These are phyloP conservation scores for Epizoanthus rinbou DNA, from an alignment of 92 coral and sea anemone genomes.

Conservation along the genomic window DNA sequence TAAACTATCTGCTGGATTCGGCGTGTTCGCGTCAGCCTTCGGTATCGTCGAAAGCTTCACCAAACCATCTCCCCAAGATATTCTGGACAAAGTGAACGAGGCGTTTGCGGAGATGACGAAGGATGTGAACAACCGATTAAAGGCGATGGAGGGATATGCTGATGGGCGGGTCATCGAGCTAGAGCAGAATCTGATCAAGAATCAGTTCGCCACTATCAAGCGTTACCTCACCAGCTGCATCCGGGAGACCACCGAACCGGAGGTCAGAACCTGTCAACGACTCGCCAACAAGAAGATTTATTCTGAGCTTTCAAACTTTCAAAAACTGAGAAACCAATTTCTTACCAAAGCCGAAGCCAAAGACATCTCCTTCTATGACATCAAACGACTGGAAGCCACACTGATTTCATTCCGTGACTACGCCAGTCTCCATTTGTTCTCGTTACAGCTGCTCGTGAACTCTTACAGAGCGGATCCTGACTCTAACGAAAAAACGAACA, in stretches of 20 bases:
- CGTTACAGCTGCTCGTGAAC: slow-evolving; percentile 8
- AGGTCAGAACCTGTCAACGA: slow-evolving; percentile 5
- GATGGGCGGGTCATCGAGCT: slow-evolving; percentile 13
- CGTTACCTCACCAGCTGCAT: slow-evolving; percentile 22
- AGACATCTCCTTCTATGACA: not conserved
- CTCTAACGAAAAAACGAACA: not conserved
- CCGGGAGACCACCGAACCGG: not conserved
- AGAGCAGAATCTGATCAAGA: not conserved
- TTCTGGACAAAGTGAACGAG: not conserved
- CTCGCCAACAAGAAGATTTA: not conserved
- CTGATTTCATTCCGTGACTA: slow-evolving; percentile 23
- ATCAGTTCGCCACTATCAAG: not conserved
- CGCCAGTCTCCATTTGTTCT: slow-evolving; percentile 20
- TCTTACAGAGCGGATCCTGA: not conserved
- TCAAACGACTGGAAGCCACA: slow-evolving; percentile 7
- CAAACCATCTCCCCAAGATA: not conserved
- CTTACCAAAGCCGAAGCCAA: not conserved
- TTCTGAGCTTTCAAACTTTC: slow-evolving; percentile 5
- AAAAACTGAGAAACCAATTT: not conserved
- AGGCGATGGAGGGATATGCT: slow-evolving; percentile 3
- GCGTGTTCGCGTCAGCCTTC: not conserved
- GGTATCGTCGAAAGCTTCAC: not conserved
- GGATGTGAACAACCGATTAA: slow-evolving; percentile 17
- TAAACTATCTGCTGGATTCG: slow-evolving; percentile 1
- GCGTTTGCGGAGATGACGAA: slow-evolving; percentile 21